These are phyloP conservation scores for Hydriomena furcata DNA, from an alignment of 2,888 invertebrate species.

Conservation along the genomic window DNA sequence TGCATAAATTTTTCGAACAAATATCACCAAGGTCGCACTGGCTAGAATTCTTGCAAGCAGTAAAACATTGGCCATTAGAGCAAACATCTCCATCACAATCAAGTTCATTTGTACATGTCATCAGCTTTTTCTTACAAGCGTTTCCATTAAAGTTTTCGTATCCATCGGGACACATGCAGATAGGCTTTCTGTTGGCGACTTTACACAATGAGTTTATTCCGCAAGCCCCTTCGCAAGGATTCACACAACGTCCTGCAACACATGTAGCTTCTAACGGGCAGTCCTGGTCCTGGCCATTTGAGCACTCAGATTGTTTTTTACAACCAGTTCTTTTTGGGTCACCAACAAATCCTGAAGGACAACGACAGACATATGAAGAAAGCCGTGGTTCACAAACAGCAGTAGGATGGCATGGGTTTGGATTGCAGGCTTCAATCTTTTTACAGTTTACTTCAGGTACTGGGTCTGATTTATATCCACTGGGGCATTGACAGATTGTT, in stretches of 20 bases:
- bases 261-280: conserved; percentile 91
- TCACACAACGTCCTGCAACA: conserved; percentile 87
- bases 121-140: conserved; percentile 88
- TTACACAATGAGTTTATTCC: conserved; percentile 92
- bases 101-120: conserved; percentile 86
- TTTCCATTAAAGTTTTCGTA: conserved; percentile 86
- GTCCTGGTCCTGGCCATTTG: conserved; percentile 87
- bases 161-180: conserved; percentile 90
- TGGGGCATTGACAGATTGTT: conserved; percentile 92
- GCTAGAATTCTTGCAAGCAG: conserved; percentile 89
- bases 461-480: conserved; percentile 91
- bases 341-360: conserved; percentile 89
- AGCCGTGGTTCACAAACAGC: conserved; percentile 89
- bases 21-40: conserved; percentile 92
- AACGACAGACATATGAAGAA: conserved; percentile 89
- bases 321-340: conserved; percentile 91
- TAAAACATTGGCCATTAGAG: conserved; percentile 91
- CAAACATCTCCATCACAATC: conserved; percentile 93
- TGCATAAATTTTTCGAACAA: conserved; percentile 91
- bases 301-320: conserved; percentile 89
- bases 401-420: conserved; percentile 91
- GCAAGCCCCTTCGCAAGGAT: conserved; percentile 92
- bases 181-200: conserved; percentile 88
- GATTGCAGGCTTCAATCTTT: conserved; percentile 87
- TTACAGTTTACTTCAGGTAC: conserved; percentile 92